A percentile compares a stretch with the other conserved stretches of the same genome.
These are phyloP conservation scores for Nomada fucata DNA, from an alignment of 2,888 invertebrate genomes.

Conservation along the genomic window DNA sequence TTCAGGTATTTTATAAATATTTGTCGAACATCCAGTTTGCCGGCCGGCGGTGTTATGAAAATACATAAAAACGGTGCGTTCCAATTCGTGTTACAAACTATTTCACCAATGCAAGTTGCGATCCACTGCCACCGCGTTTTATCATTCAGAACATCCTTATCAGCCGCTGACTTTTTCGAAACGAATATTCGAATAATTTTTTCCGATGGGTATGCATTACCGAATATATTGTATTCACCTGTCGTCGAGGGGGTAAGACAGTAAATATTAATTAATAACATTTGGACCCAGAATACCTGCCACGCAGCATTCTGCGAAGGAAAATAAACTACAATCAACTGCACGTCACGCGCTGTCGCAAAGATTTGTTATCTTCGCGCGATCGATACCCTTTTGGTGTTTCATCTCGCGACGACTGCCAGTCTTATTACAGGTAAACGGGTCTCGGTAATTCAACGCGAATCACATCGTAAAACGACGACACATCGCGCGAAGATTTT, in stretches of 20 bases:
- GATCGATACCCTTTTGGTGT: not conserved
- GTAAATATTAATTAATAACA: constrained; percentile 14
- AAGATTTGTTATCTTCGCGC: constrained; percentile 2
- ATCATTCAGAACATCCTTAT: not conserved
- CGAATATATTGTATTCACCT: not conserved
- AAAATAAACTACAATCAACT: not conserved
- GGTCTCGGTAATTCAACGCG: not conserved
- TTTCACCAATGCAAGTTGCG: not conserved
- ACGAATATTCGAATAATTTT: constrained; percentile 1
- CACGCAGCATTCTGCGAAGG: constrained; percentile 10
- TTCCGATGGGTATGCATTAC: not conserved
- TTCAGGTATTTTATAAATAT: constrained; percentile 10
- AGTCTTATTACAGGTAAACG: constrained; percentile 20
- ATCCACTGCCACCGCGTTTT: not conserved
- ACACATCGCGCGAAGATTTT: not conserved
- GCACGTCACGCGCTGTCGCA: not conserved
- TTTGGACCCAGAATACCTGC: not conserved
- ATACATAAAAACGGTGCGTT: not conserved
- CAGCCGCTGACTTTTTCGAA: not conserved
- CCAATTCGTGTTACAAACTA: not conserved
- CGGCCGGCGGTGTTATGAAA: not conserved
- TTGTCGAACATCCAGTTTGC: not conserved
- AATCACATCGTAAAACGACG: constrained; percentile 3
- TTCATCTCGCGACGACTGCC: not conserved
- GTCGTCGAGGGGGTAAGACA: not conserved